Base-by-base conservation (phyloP, 2,113 vertebrate species). In the Saimiri boliviensis region DNA sequence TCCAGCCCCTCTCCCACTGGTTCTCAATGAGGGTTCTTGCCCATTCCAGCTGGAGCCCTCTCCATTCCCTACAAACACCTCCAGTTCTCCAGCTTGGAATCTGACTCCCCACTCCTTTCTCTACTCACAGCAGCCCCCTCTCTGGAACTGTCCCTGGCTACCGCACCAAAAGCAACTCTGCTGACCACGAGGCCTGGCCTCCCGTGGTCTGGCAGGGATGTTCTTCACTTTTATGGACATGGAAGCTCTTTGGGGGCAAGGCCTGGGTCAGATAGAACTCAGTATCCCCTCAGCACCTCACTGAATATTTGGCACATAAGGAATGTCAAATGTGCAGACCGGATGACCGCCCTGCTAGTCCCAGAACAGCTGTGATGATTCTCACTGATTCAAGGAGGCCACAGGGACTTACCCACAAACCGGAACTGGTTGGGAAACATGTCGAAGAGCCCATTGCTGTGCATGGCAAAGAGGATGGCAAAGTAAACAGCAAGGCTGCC, bases 351-450 rank as follows among this genome's bases (percentile, higher is more conserved):
- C 56, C 77, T 37, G 1, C 9, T 8, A 32, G 71, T 74, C 32
- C 86, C 30, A 77, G 20, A 35, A 52, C 1, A 77, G 71, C 0
- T 20, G 19, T 2, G 30, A 66, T 3, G n/a, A n/a, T 37, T 74
- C 71, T 58, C 37, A 8, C 3, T 6, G 27, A 42, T 13, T 76
- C 45, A 16, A 47, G 32, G 85, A 70, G 35, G 89, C 42, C 74
- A 25, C 11, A 1, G 52, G 32, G 16, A 98, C 99, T 98, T 96
- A 99, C 99, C 99, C 79, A 99, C 99, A 6, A 99, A 99, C 97
- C 99, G 99, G 98, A 99, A 99, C 98, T 99, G 99, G 97, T 99
- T 99, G 52, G 99, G 99, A 95, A 99, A 99, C 98, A 99, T 99
- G 94, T 97, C 98, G 96, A 99, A 99, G 96, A 99, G 99, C 16